These are phyloP conservation scores for Sebastes miniatus DNA, from an alignment of 2,797 vertebrate species.

Conservation along the genomic window DNA sequence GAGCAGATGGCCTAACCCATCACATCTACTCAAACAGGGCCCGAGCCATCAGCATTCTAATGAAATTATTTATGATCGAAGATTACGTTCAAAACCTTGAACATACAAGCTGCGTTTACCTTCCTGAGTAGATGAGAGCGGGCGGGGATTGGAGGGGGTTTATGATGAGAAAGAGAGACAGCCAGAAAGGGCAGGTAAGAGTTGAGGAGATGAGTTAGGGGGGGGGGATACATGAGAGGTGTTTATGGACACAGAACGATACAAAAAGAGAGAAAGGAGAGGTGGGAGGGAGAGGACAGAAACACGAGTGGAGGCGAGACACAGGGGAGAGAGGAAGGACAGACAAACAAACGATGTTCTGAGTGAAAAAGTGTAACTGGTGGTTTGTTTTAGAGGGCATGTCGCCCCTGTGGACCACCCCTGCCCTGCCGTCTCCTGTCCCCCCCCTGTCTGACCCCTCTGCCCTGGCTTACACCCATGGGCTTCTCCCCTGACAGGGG, in stretches of 20 bases:
- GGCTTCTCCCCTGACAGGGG: constrained; percentile 76
- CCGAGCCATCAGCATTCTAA: constrained; percentile 80
- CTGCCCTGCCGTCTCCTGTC: constrained; percentile 48
- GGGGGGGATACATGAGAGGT: constrained; percentile 4
- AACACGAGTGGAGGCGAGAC: constrained; percentile 50
- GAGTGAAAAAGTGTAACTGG: constrained; percentile 74
- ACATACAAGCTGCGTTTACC: constrained; percentile 74
- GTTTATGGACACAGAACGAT: constrained; percentile 53
- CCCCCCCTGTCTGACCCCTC: constrained; percentile 69
- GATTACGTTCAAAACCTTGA: constrained; percentile 78
- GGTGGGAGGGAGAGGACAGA: constrained; percentile 40
- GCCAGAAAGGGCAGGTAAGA: constrained; percentile 46
- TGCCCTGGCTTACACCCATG: constrained; percentile 69
- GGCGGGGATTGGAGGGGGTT: constrained; percentile 36
- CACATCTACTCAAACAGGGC: constrained; percentile 79
- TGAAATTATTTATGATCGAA: constrained; percentile 83
- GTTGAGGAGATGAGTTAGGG: constrained; percentile 19
- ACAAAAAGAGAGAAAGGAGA: constrained; percentile 19
- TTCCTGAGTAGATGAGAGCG: constrained; percentile 57
- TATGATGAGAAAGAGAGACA: constrained; percentile 61
- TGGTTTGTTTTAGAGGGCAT: constrained; percentile 79
- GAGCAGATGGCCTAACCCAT: constrained; percentile 83
- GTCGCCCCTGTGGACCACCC: constrained; percentile 59
- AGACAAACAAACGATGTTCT: constrained; percentile 73
- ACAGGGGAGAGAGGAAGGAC: constrained; percentile 68